phyloP scores from a whole-genome alignment of 2,113 vertebrate species.

The Megaceryle torquata region DNA sequence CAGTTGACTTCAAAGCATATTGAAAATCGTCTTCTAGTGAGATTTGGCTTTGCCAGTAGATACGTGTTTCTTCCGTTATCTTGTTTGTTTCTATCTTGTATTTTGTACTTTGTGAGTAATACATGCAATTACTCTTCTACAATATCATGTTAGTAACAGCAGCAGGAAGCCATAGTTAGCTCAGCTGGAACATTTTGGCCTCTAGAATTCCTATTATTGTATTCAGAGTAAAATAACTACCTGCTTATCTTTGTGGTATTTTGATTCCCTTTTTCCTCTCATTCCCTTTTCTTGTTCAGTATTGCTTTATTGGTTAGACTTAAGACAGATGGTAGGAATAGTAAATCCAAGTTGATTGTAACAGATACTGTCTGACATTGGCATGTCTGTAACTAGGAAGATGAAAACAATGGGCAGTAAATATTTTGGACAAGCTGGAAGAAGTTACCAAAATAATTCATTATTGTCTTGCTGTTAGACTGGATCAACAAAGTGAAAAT shows the following conservation, averaged over 20 bases:
- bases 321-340: slow-evolving; percentile 12
- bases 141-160: slow-evolving; percentile 3
- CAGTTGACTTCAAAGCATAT: not conserved
- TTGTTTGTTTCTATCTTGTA: not conserved
- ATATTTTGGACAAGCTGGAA: slow-evolving; percentile 49
- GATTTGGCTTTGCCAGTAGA: not conserved
- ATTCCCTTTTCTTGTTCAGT: not conserved
- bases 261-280: not conserved
- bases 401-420: slow-evolving; percentile 48
- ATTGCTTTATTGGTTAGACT: not conserved
- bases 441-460: slow-evolving; percentile 32
- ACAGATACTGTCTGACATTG: slow-evolving; percentile 9
- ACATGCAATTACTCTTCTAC: slow-evolving; percentile 18
- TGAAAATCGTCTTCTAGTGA: not conserved
- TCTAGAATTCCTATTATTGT: not conserved
- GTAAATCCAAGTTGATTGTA: slow-evolving; percentile 7
- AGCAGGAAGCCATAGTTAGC: slow-evolving; percentile 32
- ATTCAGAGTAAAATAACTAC: slow-evolving; percentile 3
- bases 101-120: slow-evolving; percentile 15
- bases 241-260: not conserved
- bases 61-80: not conserved
- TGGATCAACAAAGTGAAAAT: not conserved
- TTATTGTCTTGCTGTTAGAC: not conserved
- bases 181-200: slow-evolving; percentile 36
- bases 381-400: slow-evolving; percentile 11